Evolutionary conservation across 2,113 vertebrate genomes (phyloP).

Genomic region (Caracal caracal): DNA sequence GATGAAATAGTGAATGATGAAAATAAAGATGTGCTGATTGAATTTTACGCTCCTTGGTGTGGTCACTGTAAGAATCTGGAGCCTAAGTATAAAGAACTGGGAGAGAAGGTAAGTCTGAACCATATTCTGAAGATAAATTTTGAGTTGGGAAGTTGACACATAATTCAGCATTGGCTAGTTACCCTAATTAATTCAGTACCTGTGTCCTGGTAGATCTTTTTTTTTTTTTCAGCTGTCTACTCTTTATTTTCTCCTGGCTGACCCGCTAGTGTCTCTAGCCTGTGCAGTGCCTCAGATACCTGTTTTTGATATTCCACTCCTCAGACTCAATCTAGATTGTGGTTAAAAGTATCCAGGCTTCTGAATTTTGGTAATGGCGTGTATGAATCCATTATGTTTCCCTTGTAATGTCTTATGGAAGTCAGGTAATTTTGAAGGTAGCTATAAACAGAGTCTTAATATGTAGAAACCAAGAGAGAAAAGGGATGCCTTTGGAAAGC

Average conservation of each 20-base stretch:
- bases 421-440: conserved; percentile 10
- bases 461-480: background rate
- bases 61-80: conserved; percentile 99
- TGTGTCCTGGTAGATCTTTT: background rate
- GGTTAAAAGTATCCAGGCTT: background rate
- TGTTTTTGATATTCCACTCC: background rate
- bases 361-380: conserved; percentile 42
- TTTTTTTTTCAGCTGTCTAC: background rate
- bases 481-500: background rate
- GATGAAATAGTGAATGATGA: conserved; percentile 96
- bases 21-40: conserved; percentile 96
- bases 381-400: background rate
- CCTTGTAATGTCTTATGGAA: background rate
- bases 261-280: background rate
- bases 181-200: background rate
- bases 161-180: background rate
- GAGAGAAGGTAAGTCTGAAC: conserved; percentile 92
- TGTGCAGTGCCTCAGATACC: background rate
- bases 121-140: conserved; percentile 36
- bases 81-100: conserved; percentile 96
- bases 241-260: conserved; percentile 28
- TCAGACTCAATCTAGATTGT: background rate
- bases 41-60: conserved; percentile 99
- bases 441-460: background rate
- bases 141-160: background rate